Base-by-base conservation (phyloP, 2,797 vertebrate genomes). In the Erithacus rubecula region DNA sequence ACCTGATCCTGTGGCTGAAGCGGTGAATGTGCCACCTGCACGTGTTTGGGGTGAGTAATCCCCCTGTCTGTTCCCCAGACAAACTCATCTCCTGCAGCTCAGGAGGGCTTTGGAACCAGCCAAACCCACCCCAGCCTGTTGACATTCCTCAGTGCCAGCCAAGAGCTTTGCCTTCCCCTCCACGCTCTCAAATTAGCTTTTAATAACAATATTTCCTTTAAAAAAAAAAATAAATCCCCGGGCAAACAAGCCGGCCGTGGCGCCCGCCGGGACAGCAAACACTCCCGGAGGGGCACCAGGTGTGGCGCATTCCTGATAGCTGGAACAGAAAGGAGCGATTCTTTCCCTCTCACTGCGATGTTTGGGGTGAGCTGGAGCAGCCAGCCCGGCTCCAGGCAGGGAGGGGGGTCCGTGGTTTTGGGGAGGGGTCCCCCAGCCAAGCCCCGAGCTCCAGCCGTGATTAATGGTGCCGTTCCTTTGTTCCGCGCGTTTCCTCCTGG, bases 291-390 rank as follows among this genome's bases (percentile, higher is more conserved):
- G 80, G 81, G 67, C 87, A 88, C 63, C 86, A 96, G 94, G 94
- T 81, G 94, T 34, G 87, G 58, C n/a, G 69, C 91, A 89, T 93
- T 93, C 95, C 84, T 79, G 91, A 58, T 24, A 56, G 74, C 81
- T 5, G 15, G 78, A 2, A 39, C 87, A 89, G 84, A 94, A 92
- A 91, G 63, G 89, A 92, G 34, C 41, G 58, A 81, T 94, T 92
- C 47, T 95, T 83, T 64, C 76, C 64, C 26, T 47, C 39, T 62
- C 10, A 0, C 2, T 7, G 71, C 30, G 1, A 4, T 2, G 29
- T 2, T 8, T n/a, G 2, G 36, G 46, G n/a, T 4, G 36, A 58
- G 82, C 3, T 27, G 85, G 14, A 55, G 51, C 5, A 3, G 75
- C 71, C 79, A 56, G 60, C 9, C 62, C 1, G 5, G 65, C 88